phyloP scores from a whole-genome alignment of 2,113 vertebrate genomes.

The Aldabrachelys gigantea region DNA sequence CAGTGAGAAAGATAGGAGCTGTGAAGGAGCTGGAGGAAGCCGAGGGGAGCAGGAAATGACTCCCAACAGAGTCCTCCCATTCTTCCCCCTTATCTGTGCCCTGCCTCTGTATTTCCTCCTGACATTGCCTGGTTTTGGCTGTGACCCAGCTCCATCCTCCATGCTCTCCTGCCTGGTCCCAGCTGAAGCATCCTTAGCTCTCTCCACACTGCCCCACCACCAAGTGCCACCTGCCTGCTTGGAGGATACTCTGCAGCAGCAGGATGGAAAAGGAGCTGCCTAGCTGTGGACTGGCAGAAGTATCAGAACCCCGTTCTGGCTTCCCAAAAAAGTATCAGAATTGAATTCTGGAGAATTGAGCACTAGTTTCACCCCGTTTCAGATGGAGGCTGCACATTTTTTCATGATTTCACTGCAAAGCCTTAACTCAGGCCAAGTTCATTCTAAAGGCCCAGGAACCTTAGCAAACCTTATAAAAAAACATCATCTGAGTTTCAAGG shows the following conservation, averaged over 20 bases:
- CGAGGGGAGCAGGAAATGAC: background rate
- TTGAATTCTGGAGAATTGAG: no score
- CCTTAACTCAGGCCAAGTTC: constrained; percentile 11
- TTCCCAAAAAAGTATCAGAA: background rate
- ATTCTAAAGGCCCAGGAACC: constrained; percentile 32
- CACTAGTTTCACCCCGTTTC: background rate
- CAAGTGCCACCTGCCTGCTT: background rate
- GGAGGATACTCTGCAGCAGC: background rate
- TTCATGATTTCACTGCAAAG: constrained; percentile 21
- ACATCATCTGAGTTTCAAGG: constrained; percentile 17
- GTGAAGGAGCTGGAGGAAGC: background rate
- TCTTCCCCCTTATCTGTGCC: background rate
- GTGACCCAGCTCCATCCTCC: background rate
- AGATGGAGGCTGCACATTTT: background rate
- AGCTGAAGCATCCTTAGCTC: background rate
- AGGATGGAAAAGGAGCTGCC: background rate
- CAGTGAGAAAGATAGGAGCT: background rate
- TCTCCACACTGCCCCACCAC: background rate
- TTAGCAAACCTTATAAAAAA: constrained; percentile 44
- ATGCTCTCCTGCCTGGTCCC: background rate
- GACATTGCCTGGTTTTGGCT: background rate
- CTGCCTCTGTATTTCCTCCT: background rate
- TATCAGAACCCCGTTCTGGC: background rate
- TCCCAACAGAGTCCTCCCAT: background rate
- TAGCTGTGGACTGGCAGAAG: background rate